Percentiles rank a stretch among this genome's conserved stretches.
phyloP scores from a whole-genome alignment of 2,113 vertebrate genomes.

The Strix aluco region DNA sequence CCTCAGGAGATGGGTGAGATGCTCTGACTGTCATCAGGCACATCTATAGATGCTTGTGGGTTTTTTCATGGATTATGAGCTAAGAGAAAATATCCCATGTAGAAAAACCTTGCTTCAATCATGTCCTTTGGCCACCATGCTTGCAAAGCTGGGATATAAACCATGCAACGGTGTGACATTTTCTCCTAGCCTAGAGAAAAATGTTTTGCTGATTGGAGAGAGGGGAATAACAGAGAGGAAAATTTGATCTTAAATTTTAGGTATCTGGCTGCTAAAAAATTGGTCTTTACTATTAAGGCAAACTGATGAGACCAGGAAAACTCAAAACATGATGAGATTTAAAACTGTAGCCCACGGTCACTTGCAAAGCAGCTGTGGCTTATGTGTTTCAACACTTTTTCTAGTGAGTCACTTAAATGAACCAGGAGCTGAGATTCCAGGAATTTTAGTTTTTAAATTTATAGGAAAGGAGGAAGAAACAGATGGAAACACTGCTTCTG shows the following conservation, averaged over 20 bases:
- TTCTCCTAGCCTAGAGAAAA: not conserved
- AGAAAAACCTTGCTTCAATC: not conserved
- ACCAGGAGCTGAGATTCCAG: not conserved
- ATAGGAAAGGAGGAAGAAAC: slow-evolving; percentile 21
- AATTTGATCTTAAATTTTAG: not conserved
- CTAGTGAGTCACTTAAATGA: not conserved
- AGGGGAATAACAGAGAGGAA: not conserved
- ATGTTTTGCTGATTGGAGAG: not conserved
- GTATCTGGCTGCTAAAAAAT: not conserved
- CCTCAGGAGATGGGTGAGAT: not conserved
- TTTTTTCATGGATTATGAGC: not conserved
- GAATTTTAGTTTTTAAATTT: not conserved
- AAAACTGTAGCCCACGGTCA: not conserved
- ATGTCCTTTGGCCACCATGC: accelerated
- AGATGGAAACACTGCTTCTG: not conserved
- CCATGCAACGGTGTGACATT: accelerated
- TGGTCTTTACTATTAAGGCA: not conserved
- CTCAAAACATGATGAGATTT: not conserved
- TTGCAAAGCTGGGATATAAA: not conserved
- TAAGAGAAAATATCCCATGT: not conserved
- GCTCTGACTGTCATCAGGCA: not conserved
- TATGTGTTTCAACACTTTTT: not conserved
- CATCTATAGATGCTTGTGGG: not conserved
- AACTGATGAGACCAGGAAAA: not conserved
- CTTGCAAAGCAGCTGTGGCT: not conserved